Conservation (phyloP, 2,888 invertebrate genomes). For the Mycogona germanica region DNA sequence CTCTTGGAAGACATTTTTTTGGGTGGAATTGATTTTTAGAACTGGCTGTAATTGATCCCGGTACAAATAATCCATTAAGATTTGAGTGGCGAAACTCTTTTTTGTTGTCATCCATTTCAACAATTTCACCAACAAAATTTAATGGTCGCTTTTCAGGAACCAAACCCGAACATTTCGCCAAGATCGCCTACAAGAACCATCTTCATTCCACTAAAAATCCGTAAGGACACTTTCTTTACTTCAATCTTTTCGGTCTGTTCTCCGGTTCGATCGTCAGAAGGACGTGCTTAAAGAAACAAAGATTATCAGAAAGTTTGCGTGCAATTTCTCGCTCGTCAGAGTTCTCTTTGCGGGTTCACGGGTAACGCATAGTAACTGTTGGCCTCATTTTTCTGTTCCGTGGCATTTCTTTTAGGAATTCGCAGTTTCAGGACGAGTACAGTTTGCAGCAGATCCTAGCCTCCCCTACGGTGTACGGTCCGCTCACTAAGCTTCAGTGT, state of each 20-base stretch:
- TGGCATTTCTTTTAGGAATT: constrained; percentile 45
- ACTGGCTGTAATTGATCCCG: too few species aligned
- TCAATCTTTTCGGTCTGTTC: too few species aligned
- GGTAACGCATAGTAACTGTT: too few species aligned
- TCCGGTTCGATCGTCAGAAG: too few species aligned
- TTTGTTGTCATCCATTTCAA: not conserved
- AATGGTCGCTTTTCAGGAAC: constrained; percentile 43
- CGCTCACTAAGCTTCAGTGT: constrained; percentile 91
- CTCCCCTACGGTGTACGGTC: constrained; percentile 78
- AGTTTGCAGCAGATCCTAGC: constrained; percentile 77
- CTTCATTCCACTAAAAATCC: constrained; percentile 94
- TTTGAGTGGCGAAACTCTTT: not conserved
- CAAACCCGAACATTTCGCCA: constrained; percentile 83
- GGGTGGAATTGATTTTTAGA: too few species aligned
- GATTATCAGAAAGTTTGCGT: too few species aligned
- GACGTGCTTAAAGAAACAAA: too few species aligned
- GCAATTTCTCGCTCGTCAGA: too few species aligned
- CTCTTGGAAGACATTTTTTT: too few species aligned
- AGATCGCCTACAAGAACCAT: constrained; percentile 97
- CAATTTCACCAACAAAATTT: too few species aligned
- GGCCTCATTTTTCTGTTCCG: not conserved
- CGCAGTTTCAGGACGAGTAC: constrained; percentile 88
- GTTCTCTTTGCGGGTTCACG: too few species aligned
- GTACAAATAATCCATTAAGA: too few species aligned
- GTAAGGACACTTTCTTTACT: constrained; percentile 37